A percentile compares a stretch with the other conserved stretches of the same genome.
phyloP scores from a whole-genome alignment of 2,797 vertebrate genomes.

The Rhinatrema bivittatum region DNA sequence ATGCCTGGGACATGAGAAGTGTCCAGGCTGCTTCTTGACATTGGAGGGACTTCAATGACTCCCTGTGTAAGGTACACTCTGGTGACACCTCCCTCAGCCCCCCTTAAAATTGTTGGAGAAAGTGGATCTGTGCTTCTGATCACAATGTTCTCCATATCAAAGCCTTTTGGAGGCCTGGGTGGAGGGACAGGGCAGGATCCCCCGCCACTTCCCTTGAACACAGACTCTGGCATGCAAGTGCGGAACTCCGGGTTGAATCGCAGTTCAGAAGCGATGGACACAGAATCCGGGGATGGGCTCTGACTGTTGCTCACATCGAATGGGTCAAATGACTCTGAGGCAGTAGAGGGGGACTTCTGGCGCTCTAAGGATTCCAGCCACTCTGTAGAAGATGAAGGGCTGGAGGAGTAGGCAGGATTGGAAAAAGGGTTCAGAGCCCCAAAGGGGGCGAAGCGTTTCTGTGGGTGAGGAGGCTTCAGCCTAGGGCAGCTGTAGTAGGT shows the following conservation, averaged over 20 bases:
- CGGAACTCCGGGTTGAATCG: constrained; percentile 29
- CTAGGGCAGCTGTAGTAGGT: constrained; percentile 69
- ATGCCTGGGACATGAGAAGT: constrained; percentile 1
- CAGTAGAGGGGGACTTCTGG: constrained; percentile 25
- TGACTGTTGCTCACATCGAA: constrained; percentile 35
- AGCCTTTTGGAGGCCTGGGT: constrained; percentile 39
- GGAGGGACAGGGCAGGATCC: constrained; percentile 30
- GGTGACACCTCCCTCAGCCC: constrained; percentile 66
- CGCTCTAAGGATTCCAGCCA: constrained; percentile 50
- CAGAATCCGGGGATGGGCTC: constrained; percentile 63
- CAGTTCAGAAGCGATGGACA: constrained; percentile 36
- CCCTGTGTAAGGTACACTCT: constrained; percentile 55
- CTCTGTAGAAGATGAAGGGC: constrained; percentile 32
- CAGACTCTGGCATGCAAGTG: constrained; percentile 23
- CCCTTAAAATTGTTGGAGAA: constrained; percentile 47
- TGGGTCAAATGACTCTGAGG: constrained; percentile 37
- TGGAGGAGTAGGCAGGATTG: constrained; percentile 41
- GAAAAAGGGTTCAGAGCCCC: constrained; percentile 88
- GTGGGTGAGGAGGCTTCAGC: constrained; percentile 66
- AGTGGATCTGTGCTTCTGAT: constrained; percentile 38
- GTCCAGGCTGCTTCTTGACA: background rate
- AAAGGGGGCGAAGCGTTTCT: constrained; percentile 84
- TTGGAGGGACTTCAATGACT: constrained; percentile 52
- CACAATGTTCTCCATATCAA: constrained; percentile 51
- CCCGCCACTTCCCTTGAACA: constrained; percentile 17